phyloP scores from a whole-genome alignment of 2,113 vertebrate species.

The Pomatorhinus ruficollis region DNA sequence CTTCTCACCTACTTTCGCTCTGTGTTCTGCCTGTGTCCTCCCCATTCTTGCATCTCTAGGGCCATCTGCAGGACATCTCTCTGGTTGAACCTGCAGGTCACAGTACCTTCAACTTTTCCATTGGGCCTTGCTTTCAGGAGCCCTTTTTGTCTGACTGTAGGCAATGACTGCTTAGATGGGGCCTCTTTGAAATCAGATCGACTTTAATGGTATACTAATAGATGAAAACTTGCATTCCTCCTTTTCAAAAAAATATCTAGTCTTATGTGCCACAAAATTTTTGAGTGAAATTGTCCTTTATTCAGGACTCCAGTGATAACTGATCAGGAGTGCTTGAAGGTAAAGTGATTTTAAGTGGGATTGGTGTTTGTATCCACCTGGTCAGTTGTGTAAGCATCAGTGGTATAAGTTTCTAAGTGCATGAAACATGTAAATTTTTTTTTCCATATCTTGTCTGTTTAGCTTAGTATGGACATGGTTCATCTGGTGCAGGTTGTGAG shows the following conservation, averaged over 20 bases:
- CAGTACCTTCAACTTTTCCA: neutral
- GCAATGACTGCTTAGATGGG: neutral
- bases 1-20: neutral
- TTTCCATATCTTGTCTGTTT: neutral
- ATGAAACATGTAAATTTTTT: neutral
- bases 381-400: neutral
- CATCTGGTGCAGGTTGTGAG: neutral
- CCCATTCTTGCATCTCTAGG: neutral
- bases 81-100: neutral
- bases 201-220: neutral
- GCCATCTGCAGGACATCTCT: neutral
- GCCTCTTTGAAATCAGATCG: neutral
- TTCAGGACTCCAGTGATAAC: neutral
- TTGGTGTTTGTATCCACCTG: neutral
- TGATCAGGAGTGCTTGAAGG: neutral
- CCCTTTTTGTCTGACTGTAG: neutral
- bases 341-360: neutral
- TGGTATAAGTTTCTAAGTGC: neutral
- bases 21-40: neutral
- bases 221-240: neutral
- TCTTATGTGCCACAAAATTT: neutral
- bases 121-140: neutral
- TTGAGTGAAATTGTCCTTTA: neutral
- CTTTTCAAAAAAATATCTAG: neutral
- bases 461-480: neutral